phyloP scores from a whole-genome alignment of 2,888 invertebrate genomes.

The Myopa testacea region DNA sequence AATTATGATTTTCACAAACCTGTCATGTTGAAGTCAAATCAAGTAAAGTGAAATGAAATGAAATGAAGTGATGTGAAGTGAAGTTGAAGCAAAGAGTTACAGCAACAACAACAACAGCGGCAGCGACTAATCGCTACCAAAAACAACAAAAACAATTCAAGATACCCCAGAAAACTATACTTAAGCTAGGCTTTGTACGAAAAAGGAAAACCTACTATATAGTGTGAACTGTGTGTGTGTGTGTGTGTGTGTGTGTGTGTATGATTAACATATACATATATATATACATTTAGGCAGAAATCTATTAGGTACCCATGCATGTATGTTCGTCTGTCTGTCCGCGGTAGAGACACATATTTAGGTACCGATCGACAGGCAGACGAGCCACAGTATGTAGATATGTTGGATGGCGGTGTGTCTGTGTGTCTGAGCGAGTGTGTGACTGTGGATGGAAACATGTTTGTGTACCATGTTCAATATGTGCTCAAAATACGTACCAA shows the following conservation, averaged over 20 bases:
- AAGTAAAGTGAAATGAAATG: too few species aligned
- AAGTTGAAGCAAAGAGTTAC: too few species aligned
- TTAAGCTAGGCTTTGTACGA: not conserved
- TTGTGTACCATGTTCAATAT: conserved; percentile 7
- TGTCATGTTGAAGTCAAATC: not conserved
- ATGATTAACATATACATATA: too few species aligned
- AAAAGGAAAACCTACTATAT: not conserved
- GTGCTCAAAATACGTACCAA: conserved; percentile 16
- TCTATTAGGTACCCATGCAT: not conserved
- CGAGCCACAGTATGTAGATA: not conserved
- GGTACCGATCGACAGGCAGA: conserved; percentile 6
- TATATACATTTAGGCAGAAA: not conserved
- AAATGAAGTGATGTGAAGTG: too few species aligned
- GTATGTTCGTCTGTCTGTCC: not conserved
- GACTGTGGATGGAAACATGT: not conserved
- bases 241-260: too few species aligned
- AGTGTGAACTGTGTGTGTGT: too few species aligned
- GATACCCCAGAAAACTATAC: not conserved
- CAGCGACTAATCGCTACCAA: not conserved
- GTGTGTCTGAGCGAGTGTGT: not conserved
- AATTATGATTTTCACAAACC: conserved; percentile 1
- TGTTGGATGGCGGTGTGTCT: not conserved
- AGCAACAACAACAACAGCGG: not conserved
- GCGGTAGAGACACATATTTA: not conserved
- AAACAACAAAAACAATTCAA: not conserved